Evolutionary conservation across 2,888 invertebrate species (phyloP).

Genomic region (Lycaena phlaeas): DNA sequence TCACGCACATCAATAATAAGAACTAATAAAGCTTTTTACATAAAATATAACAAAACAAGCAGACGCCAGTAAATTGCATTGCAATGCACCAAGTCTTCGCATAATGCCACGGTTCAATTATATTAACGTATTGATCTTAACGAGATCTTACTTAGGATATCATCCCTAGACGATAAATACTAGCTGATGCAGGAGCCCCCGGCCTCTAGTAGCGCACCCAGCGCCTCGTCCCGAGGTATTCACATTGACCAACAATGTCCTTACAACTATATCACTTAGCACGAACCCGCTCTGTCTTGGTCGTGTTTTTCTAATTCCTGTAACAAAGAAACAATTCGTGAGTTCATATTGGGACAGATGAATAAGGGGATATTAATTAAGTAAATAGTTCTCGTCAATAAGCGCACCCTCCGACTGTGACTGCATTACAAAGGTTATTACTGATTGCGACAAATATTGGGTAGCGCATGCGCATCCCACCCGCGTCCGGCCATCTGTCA

Average conservation of each 20-base stretch:
- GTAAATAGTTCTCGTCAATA: constrained; percentile 10
- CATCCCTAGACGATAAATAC: constrained; percentile 60
- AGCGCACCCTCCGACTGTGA: constrained; percentile 21
- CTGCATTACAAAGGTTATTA: constrained; percentile 35
- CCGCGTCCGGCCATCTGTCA: constrained; percentile 69
- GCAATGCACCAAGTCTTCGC: constrained; percentile 60
- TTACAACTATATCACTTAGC: constrained; percentile 49
- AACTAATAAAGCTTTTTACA: constrained; percentile 72
- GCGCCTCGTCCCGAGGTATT: constrained; percentile 46
- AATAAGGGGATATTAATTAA: constrained; percentile 2
- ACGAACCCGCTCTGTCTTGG: constrained; percentile 71
- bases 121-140: constrained; percentile 66
- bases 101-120: constrained; percentile 66
- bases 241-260: constrained; percentile 56
- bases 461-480: constrained; percentile 49
- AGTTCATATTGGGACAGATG: neutral
- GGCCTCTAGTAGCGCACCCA: constrained; percentile 24
- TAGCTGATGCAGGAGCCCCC: constrained; percentile 38
- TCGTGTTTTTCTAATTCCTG: constrained; percentile 78
- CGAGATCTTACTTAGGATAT: constrained; percentile 70
- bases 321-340: constrained; percentile 53
- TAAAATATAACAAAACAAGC: constrained; percentile 60
- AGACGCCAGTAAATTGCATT: constrained; percentile 52
- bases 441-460: constrained; percentile 57
- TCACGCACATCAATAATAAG: constrained; percentile 46